Evolutionary conservation across 2,888 invertebrate genomes (phyloP).

Genomic region (Dolichopus griseipennis): DNA sequence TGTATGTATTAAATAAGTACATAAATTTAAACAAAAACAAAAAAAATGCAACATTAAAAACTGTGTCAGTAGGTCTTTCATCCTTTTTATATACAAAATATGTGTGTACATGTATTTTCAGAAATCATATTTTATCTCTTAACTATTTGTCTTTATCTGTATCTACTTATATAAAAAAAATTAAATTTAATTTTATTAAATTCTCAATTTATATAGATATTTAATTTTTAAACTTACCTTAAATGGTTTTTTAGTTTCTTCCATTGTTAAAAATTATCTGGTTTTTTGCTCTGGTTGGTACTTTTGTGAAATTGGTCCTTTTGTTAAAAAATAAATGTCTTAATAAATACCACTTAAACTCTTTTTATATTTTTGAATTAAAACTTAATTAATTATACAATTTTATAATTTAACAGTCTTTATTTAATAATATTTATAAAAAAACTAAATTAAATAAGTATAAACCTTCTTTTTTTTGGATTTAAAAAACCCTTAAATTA

Average conservation of each 20-base stretch:
- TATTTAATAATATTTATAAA: not conserved
- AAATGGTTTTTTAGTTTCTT: constrained; percentile 2
- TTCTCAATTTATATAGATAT: not conserved
- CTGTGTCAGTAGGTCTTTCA: constrained; percentile 1
- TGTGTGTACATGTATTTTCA: not conserved
- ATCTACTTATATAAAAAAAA: not conserved
- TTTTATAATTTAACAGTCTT: not conserved
- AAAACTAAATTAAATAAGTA: not conserved
- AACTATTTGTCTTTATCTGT: no score
- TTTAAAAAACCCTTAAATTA: not conserved
- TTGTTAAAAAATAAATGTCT: no score
- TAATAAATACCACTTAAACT: not conserved
- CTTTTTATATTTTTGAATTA: no score
- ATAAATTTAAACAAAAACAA: no score
- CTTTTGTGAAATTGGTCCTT: no score
- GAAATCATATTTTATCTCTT: not conserved
- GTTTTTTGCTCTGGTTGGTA: no score
- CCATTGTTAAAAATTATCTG: not conserved
- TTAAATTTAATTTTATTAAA: no score
- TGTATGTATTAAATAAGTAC: no score
- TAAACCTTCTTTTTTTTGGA: not conserved
- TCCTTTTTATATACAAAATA: not conserved
- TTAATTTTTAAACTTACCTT: not conserved
- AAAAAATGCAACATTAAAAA: not conserved
- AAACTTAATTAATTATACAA: not conserved